Conservation (phyloP, 2,797 vertebrate species). For the Peromyscus melanophrys region DNA sequence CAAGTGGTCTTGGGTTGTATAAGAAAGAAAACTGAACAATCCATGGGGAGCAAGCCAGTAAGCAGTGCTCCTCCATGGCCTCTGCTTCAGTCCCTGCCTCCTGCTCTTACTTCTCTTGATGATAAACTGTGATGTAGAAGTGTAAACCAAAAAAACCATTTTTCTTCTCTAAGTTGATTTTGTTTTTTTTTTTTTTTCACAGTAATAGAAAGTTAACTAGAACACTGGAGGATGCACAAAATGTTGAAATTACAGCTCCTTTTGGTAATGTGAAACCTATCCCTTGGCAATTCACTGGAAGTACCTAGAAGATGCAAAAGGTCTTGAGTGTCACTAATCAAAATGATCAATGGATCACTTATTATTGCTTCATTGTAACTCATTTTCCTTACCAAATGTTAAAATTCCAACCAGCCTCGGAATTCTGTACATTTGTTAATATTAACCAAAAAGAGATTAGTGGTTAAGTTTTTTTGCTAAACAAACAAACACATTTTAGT, state of each 20-base stretch:
- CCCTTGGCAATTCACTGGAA: not conserved
- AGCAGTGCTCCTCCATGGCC: not conserved
- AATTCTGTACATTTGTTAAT: constrained; percentile 17
- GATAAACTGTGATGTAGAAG: not conserved
- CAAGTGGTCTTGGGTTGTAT: not conserved
- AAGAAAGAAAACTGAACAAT: not conserved
- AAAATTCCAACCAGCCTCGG: not conserved
- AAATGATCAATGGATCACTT: constrained; percentile 12
- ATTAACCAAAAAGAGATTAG: constrained; percentile 17
- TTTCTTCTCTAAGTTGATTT: not conserved
- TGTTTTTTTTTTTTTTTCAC: not conserved
- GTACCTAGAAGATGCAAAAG: not conserved
- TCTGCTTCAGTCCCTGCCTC: not conserved
- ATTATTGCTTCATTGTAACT: not conserved
- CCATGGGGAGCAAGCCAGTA: no score
- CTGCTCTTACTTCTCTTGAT: not conserved
- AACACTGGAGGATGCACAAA: no score
- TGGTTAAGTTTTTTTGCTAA: constrained; percentile 13
- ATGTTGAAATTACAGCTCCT: not conserved
- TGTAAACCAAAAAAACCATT: no score
- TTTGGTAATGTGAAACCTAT: not conserved
- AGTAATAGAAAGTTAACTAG: not conserved
- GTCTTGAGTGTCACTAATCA: not conserved
- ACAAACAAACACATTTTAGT: not conserved
- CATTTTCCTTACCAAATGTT: constrained; percentile 22